phyloP scores from a whole-genome alignment of 2,888 invertebrate genomes.

The Oegoconia quadripuncta region DNA sequence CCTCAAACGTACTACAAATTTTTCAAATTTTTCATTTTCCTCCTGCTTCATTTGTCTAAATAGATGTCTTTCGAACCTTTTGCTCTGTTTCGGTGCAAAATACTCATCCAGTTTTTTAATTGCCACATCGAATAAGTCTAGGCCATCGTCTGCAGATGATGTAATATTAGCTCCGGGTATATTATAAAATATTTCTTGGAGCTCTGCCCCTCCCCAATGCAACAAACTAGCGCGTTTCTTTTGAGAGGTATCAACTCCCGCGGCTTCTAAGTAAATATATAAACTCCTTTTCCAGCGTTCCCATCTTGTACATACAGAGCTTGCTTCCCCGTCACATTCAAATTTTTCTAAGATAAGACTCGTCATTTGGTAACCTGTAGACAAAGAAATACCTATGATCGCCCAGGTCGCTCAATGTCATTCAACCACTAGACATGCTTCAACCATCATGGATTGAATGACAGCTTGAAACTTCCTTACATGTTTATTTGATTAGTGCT shows the following conservation, averaged over 20 bases:
- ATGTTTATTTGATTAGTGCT: no score
- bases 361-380: not conserved
- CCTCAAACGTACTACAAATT: conserved; percentile 19
- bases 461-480: no score
- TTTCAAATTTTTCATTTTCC: conserved; percentile 22
- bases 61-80: conserved; percentile 15
- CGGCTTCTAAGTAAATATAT: conserved; percentile 4
- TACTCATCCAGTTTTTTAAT: no score
- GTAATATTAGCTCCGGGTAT: not conserved
- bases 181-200: conserved; percentile 8
- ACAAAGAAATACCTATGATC: conserved; percentile 1
- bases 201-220: conserved; percentile 1
- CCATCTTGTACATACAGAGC: conserved; percentile 7
- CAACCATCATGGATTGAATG: no score
- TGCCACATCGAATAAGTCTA: conserved; percentile 10
- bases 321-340: conserved; percentile 7
- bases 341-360: conserved; percentile 7
- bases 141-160: not conserved
- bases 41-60: conserved; percentile 21
- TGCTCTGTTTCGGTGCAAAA: conserved; percentile 17
- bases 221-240: conserved; percentile 5
- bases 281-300: conserved; percentile 9
- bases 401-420: no score
- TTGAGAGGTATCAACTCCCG: not conserved
- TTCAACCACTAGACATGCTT: no score